phyloP scores from a whole-genome alignment of 2,113 vertebrate species.

The Xyrauchen texanus region DNA sequence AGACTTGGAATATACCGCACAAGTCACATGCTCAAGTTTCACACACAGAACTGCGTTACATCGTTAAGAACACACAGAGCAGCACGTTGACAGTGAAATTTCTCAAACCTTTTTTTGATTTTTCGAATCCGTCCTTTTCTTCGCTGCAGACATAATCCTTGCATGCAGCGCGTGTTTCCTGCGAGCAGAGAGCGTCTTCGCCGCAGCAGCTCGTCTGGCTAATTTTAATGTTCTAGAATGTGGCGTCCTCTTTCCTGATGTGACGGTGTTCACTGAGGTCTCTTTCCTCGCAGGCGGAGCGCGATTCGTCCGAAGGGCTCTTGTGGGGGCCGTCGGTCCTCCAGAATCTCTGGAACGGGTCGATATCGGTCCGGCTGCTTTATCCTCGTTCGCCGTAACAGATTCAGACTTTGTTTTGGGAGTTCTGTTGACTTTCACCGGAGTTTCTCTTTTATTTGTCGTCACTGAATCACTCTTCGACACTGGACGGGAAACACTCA shows the following conservation, averaged over 20 bases:
- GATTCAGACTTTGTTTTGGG: too few relatives aligned
- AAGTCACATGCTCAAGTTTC: too few relatives aligned
- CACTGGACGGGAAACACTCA: not conserved
- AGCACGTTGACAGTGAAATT: not conserved
- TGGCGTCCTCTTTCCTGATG: not conserved
- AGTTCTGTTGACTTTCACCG: not conserved
- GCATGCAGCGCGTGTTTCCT: not conserved
- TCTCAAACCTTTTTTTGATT: constrained; percentile 16
- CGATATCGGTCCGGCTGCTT: too few relatives aligned
- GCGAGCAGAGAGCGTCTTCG: not conserved
- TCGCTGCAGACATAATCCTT: not conserved
- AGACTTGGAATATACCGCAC: too few relatives aligned
- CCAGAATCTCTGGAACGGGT: too few relatives aligned
- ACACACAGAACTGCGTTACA: too few relatives aligned
- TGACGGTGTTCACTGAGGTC: not conserved
- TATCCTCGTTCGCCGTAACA: too few relatives aligned
- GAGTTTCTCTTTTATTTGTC: not conserved
- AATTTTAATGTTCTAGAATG: not conserved
- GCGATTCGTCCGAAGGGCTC: too few relatives aligned
- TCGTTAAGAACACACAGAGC: too few relatives aligned
- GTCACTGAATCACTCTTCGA: not conserved
- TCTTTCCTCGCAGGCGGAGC: not conserved
- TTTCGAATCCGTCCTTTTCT: not conserved
- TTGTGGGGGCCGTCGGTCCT: too few relatives aligned
- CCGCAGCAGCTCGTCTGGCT: not conserved